Evolutionary conservation across 2,113 vertebrate species (phyloP).

Genomic region (Lagopus muta): DNA sequence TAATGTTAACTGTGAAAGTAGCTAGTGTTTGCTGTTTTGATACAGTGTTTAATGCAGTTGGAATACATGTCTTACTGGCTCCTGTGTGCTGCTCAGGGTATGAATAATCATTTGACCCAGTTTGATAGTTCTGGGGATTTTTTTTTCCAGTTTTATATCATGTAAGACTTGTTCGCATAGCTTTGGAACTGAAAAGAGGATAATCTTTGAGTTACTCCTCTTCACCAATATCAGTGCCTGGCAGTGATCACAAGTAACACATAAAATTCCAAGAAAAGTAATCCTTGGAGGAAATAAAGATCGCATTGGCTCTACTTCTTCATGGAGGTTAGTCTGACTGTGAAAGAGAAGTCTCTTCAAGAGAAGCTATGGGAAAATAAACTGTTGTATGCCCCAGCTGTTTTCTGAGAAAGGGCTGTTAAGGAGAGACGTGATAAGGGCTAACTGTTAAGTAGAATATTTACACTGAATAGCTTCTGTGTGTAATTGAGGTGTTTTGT

Average conservation of each 20-base stretch:
- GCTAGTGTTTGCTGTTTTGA: neutral
- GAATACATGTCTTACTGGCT: neutral
- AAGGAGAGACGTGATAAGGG: neutral
- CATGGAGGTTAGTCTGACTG: neutral
- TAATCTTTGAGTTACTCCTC: neutral
- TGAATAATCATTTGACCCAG: neutral
- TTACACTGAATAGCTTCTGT: neutral
- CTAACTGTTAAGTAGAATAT: neutral
- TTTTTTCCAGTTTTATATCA: neutral
- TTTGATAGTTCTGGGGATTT: neutral
- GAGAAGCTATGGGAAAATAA: neutral
- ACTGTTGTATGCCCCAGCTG: neutral
- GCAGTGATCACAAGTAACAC: neutral
- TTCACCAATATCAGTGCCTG: neutral
- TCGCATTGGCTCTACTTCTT: neutral
- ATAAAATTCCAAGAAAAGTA: neutral
- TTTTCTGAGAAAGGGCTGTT: neutral
- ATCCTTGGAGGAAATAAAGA: neutral
- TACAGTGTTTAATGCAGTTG: neutral
- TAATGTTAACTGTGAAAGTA: neutral
- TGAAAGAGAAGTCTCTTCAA: neutral
- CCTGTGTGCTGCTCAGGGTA: neutral
- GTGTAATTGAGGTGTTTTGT: neutral
- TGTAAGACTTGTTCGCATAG: neutral
- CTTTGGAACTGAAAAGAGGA: neutral